Evolutionary conservation across 64 coral and sea anemone genomes (phyloP), one percentile per base, ranked within the genome.

Genomic region (Catalaphyllia jardinei): DNA sequence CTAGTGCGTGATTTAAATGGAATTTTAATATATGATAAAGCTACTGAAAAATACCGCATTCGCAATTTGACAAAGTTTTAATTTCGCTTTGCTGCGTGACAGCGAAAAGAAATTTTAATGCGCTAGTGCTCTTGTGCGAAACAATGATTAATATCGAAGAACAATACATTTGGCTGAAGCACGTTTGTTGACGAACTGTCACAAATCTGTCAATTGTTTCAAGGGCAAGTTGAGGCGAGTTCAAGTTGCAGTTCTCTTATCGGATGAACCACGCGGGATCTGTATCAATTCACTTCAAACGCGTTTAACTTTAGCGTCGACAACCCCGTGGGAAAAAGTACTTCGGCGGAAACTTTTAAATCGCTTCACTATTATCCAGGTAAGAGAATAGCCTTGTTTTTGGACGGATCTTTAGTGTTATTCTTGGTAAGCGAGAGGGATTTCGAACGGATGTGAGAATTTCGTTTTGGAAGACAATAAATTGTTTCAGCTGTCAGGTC

Each of bases 171-270:
- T 64, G 20, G 12, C 22, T 52, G 22, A 16, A 13, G 63, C 62
- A 51, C 60, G 80, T 65, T 83, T 83, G 81, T 52, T 85, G 81
- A 71, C 81, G 81, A 29, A 15, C 62, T 51, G 63, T 85, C 63
- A 85, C 42, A 80, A 80, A 85, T 85, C 63, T 39, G 81, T 25
- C 67, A 85, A 85, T 85, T 79, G 76, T 79, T 79, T 71, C 19
- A 85, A 71, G 81, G 81, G 35, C 81, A 85, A 85, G 81, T 35
- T 63, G 38, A 24, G 81, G 35, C 81, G 62, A 69, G 62, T 69
- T 25, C 20, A 64, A 10, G 19, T 42, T 22, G 25, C 76, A 42
- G 39, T 8, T 54, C 24, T 57, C 49, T 85, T 69, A 71, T 85
- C 62, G 12, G 0, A 13, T 62, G 63, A 71, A 85, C 33, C 81